Percentiles rank a stretch among this genome's conserved stretches.
Evolutionary conservation across 1,140 invertebrate species (phyloP).

Genomic region (Fopius arisanus): DNA sequence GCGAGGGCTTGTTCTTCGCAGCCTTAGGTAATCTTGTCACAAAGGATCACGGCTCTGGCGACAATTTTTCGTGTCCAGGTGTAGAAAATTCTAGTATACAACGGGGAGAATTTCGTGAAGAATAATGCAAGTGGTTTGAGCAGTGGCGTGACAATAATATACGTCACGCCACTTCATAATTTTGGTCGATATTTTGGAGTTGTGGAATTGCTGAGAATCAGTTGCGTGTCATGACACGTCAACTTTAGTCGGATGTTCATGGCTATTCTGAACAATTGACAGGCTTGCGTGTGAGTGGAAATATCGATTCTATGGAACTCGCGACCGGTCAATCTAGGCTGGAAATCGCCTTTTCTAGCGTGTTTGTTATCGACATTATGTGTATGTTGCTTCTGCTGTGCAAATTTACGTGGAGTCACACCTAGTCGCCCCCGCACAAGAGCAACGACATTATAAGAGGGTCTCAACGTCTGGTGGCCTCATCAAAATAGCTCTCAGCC

Average conservation of each 20-base stretch:
- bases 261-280: neutral
- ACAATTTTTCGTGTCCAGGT: neutral
- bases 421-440: constrained; percentile 19
- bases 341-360: neutral
- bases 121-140: too few species aligned
- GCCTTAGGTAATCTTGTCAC: neutral
- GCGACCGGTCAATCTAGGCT: neutral
- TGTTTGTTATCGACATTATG: neutral
- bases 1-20: neutral
- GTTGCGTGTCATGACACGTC: neutral
- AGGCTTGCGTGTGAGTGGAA: neutral
- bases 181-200: neutral
- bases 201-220: neutral
- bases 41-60: neutral
- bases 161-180: neutral
- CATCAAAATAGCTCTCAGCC: neutral
- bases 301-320: neutral
- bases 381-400: constrained; percentile 1
- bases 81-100: neutral
- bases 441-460: constrained; percentile 28
- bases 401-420: constrained; percentile 30
- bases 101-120: too few species aligned
- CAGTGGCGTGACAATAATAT: neutral
- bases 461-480: neutral
- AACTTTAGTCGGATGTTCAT: neutral